Evolutionary conservation across 2,113 vertebrate species (phyloP).

Genomic region (Dunckerocampus dactyliophorus): DNA sequence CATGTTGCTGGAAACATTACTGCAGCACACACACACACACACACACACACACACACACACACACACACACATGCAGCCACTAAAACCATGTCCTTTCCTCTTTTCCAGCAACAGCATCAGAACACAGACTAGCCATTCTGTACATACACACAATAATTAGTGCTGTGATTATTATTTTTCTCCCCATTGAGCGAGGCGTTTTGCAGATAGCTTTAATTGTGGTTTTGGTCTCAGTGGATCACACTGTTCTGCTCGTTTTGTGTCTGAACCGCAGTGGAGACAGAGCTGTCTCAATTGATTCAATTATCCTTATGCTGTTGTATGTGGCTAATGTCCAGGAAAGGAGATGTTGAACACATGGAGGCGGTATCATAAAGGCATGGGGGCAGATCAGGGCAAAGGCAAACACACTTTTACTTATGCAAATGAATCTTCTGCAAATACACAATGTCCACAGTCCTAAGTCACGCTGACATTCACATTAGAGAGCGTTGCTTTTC

Average conservation of each 20-base stretch:
- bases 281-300: conserved; percentile 44
- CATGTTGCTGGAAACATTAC: conserved; percentile 12
- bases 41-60: conserved; percentile 1
- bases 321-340: conserved; percentile 49
- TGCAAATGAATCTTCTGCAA: not conserved
- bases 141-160: conserved; percentile 50
- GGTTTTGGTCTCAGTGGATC: conserved; percentile 21
- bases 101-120: conserved; percentile 12
- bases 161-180: conserved; percentile 15
- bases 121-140: conserved; percentile 4
- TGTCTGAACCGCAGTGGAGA: conserved; percentile 33
- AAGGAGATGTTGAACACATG: conserved; percentile 45
- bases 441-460: conserved; percentile 4
- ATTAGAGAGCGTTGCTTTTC: not conserved
- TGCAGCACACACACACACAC: conserved; percentile 2
- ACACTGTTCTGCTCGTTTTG: conserved; percentile 30
- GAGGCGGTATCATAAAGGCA: conserved; percentile 10
- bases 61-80: not conserved
- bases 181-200: conserved; percentile 17
- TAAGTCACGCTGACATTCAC: not conserved
- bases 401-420: not conserved
- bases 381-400: conserved; percentile 18
- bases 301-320: conserved; percentile 45
- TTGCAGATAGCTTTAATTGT: conserved; percentile 31
- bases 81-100: conserved; percentile 4